Percentiles rank a stretch among this genome's conserved stretches.
phyloP scores from a whole-genome alignment of 2,888 invertebrate species.

The Drosophila villosipedis region DNA sequence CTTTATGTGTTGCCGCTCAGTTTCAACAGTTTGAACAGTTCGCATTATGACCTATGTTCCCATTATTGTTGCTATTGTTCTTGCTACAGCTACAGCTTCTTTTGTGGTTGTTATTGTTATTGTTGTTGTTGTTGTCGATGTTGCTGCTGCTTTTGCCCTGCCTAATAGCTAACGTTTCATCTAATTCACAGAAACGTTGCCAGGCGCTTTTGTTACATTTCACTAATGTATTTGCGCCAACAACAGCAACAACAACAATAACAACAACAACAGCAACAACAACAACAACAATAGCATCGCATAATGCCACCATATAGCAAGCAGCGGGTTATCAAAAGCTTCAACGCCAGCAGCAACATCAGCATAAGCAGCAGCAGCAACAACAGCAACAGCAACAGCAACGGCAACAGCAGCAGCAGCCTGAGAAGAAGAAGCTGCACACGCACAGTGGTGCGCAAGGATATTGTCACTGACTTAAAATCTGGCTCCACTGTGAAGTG shows the following conservation, averaged over 20 bases:
- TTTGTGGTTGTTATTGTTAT: slow-evolving; percentile 9
- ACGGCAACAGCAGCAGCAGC: neutral
- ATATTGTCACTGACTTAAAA: neutral
- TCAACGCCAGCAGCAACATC: slow-evolving; percentile 5
- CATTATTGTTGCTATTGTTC: slow-evolving; percentile 42
- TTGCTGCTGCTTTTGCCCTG: slow-evolving; percentile 26
- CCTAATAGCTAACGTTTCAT: slow-evolving; percentile 50
- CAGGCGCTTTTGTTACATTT: slow-evolving; percentile 66
- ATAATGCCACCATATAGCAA: slow-evolving; percentile 60
- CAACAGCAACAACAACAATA: slow-evolving; percentile 9
- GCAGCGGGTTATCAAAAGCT: slow-evolving; percentile 50
- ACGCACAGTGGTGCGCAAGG: slow-evolving; percentile 24
- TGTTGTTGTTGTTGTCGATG: slow-evolving; percentile 18
- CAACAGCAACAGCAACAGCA: neutral
- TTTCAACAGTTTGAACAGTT: slow-evolving; percentile 44
- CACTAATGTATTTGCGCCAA: slow-evolving; percentile 70
- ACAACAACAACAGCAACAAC: slow-evolving; percentile 19
- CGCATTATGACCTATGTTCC: slow-evolving; percentile 51
- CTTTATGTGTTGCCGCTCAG: slow-evolving; percentile 37
- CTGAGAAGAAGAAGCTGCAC: neutral
- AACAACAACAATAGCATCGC: slow-evolving; percentile 27
- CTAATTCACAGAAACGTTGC: slow-evolving; percentile 57
- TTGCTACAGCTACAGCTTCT: neutral
- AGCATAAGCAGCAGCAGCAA: neutral
- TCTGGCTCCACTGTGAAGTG: neutral